Percentiles rank a stretch among this genome's conserved stretches.
Evolutionary conservation across 2,888 invertebrate genomes (phyloP).

Genomic region (Chrysodeixis includens): DNA sequence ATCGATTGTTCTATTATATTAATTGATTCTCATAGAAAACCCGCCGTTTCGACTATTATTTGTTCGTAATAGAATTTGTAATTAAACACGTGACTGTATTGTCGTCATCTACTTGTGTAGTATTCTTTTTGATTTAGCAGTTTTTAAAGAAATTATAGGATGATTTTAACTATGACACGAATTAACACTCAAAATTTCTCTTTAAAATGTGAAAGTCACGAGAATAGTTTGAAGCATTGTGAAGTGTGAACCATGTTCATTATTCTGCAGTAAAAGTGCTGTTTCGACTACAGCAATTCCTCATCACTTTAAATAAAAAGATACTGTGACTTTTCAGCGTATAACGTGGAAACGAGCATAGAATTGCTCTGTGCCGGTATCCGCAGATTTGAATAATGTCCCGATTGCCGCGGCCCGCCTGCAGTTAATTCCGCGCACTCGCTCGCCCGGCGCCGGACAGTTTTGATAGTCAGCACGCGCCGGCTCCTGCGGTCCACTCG

Average conservation of each 20-base stretch:
- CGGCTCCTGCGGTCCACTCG: conserved; percentile 10
- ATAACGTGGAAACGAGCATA: not conserved
- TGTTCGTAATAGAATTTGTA: not conserved
- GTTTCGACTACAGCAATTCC: no score
- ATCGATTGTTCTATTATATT: conserved; percentile 2
- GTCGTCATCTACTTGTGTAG: not conserved
- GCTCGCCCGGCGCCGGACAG: conserved; percentile 12
- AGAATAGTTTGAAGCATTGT: no score
- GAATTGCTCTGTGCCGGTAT: conserved; percentile 12
- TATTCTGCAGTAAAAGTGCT: no score
- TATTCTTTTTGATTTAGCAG: not conserved
- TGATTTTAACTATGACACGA: no score
- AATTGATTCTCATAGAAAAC: not conserved
- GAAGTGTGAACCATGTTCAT: no score
- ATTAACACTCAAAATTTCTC: no score
- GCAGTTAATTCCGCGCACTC: conserved; percentile 54
- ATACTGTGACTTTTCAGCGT: not conserved
- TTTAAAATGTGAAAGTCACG: no score
- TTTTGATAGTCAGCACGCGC: conserved; percentile 25
- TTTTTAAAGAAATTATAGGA: no score
- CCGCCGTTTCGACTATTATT: not conserved
- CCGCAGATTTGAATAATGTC: conserved; percentile 59
- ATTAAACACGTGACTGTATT: not conserved
- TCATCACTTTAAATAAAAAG: no score
- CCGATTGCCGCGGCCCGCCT: conserved; percentile 48